These are phyloP conservation scores for Seriola aureovittata DNA, from an alignment of 2,113 vertebrate species.

Conservation along the genomic window DNA sequence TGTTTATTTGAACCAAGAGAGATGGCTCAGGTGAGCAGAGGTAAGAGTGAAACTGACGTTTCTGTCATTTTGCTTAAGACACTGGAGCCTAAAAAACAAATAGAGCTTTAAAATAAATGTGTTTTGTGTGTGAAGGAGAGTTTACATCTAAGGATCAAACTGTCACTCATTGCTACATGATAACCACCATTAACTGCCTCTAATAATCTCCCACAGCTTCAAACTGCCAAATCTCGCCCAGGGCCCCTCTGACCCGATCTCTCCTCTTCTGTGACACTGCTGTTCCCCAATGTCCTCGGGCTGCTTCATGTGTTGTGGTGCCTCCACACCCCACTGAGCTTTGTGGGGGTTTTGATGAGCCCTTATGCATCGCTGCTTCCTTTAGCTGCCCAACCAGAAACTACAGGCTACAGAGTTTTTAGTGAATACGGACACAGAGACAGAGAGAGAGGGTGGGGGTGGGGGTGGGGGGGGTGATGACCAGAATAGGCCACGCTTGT, in stretches of 20 bases:
- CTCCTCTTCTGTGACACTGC: conserved; percentile 1
- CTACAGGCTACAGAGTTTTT: conserved; percentile 13
- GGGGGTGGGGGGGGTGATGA: not conserved
- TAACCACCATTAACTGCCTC: conserved; percentile 18
- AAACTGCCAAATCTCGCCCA: conserved; percentile 34
- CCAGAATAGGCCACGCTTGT: not conserved
- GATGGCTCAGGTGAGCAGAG: not conserved
- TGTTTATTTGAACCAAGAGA: conserved; percentile 25
- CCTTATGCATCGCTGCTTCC: conserved; percentile 44
- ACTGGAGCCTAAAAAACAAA: not conserved
- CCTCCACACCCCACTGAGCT: conserved; percentile 46
- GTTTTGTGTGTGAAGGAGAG: not conserved
- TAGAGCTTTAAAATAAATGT: not conserved
- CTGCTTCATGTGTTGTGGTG: conserved; percentile 23
- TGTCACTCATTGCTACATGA: not conserved
- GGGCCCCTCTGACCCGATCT: not conserved
- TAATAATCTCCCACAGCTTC: conserved; percentile 10
- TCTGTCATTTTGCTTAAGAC: not conserved
- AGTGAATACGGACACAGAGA: not conserved
- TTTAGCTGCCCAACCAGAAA: conserved; percentile 51
- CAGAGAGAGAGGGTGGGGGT: not conserved
- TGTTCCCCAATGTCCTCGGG: conserved; percentile 10
- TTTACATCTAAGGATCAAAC: conserved; percentile 15
- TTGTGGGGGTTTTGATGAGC: conserved; percentile 51
- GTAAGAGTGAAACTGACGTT: not conserved